phyloP scores from a whole-genome alignment of 2,113 vertebrate species.

The Porphyrio hochstetteri region DNA sequence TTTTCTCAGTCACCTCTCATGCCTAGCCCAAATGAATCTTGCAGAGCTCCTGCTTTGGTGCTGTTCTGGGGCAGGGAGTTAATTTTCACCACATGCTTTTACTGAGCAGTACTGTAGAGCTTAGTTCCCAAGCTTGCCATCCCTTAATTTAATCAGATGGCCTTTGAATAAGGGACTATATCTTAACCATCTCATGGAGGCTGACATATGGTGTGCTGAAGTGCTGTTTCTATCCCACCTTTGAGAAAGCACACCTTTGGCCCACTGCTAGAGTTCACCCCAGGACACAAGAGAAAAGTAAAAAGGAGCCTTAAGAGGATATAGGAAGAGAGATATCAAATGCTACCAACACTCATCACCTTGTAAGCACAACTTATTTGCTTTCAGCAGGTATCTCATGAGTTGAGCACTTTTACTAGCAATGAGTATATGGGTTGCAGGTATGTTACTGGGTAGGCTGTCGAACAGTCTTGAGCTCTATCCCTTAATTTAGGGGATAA shows the following conservation, averaged over 20 bases:
- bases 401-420: not conserved
- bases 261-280: not conserved
- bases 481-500: not conserved
- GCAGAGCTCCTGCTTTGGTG: not conserved
- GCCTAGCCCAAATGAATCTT: not conserved
- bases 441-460: not conserved
- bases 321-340: not conserved
- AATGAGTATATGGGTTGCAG: not conserved
- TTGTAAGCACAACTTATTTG: not conserved
- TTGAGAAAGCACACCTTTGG: not conserved
- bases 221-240: not conserved
- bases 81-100: not conserved
- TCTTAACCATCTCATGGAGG: not conserved
- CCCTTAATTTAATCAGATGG: not conserved
- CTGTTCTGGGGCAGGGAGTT: not conserved
- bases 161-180: not conserved
- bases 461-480: not conserved
- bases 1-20: not conserved
- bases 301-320: not conserved
- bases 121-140: not conserved
- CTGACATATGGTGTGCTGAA: not conserved
- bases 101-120: not conserved
- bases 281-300: not conserved
- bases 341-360: not conserved
- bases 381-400: not conserved